phyloP scores from a whole-genome alignment of 2,888 invertebrate species.

The Apeira syringaria region DNA sequence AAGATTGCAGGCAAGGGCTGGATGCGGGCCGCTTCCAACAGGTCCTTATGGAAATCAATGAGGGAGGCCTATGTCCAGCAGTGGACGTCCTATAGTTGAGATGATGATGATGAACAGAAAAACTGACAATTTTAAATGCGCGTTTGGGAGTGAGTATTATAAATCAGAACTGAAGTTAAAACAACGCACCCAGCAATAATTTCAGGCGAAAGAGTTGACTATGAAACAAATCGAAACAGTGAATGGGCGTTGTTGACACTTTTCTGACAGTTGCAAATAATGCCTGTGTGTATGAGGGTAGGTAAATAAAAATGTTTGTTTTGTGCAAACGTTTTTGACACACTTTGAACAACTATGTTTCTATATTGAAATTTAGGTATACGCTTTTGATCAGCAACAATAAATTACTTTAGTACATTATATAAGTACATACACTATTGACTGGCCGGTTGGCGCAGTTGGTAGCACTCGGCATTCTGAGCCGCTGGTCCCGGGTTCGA shows the following conservation, averaged over 20 bases:
- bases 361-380: background rate
- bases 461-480: too few species aligned
- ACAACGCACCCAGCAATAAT: slow-evolving; percentile 38
- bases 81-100: too few species aligned
- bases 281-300: slow-evolving; percentile 11
- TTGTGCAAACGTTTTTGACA: slow-evolving; percentile 10
- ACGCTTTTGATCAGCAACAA: background rate
- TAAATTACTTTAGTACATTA: slow-evolving; percentile 10
- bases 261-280: slow-evolving; percentile 33
- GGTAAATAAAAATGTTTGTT: slow-evolving; percentile 13
- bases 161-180: slow-evolving; percentile 40
- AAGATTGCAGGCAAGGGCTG: too few species aligned
- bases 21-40: too few species aligned
- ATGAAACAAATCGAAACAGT: slow-evolving; percentile 39
- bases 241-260: slow-evolving; percentile 34
- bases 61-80: too few species aligned
- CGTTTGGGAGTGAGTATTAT: slow-evolving; percentile 30
- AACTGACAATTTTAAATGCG: slow-evolving; percentile 32
- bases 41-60: too few species aligned
- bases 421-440: too few species aligned
- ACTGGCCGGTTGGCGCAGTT: too few species aligned
- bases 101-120: too few species aligned
- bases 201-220: slow-evolving; percentile 31
- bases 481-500: too few species aligned
- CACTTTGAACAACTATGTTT: slow-evolving; percentile 4